A percentile compares a stretch with the other conserved stretches of the same genome.
Conservation (phyloP, 2,113 vertebrate genomes). For the Sapayoa aenigma region DNA sequence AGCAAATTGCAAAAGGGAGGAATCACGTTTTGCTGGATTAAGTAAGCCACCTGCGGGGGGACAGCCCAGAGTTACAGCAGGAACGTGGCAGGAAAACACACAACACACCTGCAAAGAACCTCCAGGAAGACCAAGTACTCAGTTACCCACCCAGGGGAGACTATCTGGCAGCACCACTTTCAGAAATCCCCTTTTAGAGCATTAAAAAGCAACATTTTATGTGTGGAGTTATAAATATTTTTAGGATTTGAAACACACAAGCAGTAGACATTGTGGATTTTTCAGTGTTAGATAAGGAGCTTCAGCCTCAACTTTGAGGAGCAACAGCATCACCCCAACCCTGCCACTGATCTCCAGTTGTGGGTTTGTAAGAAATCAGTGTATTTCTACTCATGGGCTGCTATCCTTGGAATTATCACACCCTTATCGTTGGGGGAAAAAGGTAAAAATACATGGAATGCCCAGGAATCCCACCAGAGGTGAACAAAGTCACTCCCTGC, state of each 20-base stretch:
- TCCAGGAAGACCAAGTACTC: accelerated
- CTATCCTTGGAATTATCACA: neutral
- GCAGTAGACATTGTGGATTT: neutral
- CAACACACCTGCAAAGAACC: neutral
- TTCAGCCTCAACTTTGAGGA: neutral
- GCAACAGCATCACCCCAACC: neutral
- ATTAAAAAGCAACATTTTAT: neutral
- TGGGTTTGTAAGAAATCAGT: neutral
- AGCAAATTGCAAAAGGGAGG: slow-evolving; percentile 98
- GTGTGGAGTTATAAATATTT: accelerated
- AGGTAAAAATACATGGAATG: neutral
- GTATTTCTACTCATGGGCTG: neutral
- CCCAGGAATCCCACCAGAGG: neutral
- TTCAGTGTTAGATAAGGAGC: neutral
- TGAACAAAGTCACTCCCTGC: neutral
- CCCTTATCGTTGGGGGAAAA: neutral
- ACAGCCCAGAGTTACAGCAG: neutral
- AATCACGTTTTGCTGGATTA: slow-evolving; percentile 97
- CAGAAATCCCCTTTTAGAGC: neutral
- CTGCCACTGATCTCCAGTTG: neutral
- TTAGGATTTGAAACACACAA: neutral
- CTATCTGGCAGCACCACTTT: neutral
- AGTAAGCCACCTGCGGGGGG: slow-evolving; percentile 87
- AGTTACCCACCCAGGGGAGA: neutral
- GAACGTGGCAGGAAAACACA: neutral